Evolutionary conservation across 2,888 invertebrate species (phyloP), one percentile per base, ranked within the genome.

Genomic region (Drosophila formosana): DNA sequence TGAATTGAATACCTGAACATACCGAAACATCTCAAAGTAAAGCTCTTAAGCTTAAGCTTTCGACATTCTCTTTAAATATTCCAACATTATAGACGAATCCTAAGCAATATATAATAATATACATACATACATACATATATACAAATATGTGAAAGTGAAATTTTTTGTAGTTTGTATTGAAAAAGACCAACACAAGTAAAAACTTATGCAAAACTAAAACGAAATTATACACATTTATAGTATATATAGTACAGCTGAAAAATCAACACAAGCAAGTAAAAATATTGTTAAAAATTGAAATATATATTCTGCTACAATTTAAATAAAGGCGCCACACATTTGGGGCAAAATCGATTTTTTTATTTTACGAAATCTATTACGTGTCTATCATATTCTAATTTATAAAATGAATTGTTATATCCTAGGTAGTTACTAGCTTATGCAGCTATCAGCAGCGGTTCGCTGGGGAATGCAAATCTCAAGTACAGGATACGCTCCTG

Each of bases 231-330:
- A 50, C 50, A 57, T 50, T 64, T 68, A 68, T 66, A 66, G 52
- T 66, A 72, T 63, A 68, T 73, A 60, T 75, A 78, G 68, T 51
- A 46, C 43, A 71, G 50, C 52, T 73, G 65, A 28, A 11, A 23
- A 56, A 52, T 26, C 50, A 52, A 46, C 46, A 46, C 30, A 62
- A 25, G 43, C 56, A 57, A 47, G 62, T 63, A 50, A 53, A 39
- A 43, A 39, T 47, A 67, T 70, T 72, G 88, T 79, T 61, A 61
- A 26, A 74, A 74, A 53, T 65, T 60, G 34, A 70, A 77, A 80
- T 56, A 78, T 88, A 88, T 88, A 83, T 89, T 89, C 82, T 89
- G 79, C 67, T 81, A 87, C 55, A 74, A 69, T 75, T 79, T 69
- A 37, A 88, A 82, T 82, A 88, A 87, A 78, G 63, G 52, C 25